Evolutionary conservation across 1,140 invertebrate species (phyloP).

Genomic region (Drosophila willistoni): DNA sequence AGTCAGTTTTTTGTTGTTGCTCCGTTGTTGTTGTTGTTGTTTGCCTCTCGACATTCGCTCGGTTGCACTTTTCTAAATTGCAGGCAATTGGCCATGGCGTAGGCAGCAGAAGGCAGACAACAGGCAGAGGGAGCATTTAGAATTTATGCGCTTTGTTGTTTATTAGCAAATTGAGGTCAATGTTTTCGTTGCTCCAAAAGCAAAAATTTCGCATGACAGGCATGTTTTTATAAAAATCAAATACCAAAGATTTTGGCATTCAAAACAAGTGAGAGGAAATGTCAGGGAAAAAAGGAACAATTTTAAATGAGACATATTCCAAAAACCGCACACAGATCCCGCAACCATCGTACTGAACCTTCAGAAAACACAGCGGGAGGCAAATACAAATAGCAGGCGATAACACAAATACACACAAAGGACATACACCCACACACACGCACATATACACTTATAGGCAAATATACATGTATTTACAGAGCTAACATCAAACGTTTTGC

Average conservation of each 20-base stretch:
- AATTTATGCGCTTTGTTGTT: constrained; percentile 76
- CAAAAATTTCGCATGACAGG: constrained; percentile 37
- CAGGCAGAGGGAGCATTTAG: constrained; percentile 20
- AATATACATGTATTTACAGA: constrained; percentile 78
- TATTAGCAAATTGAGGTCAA: constrained; percentile 76
- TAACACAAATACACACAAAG: constrained; percentile 43
- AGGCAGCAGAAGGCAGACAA: constrained; percentile 33
- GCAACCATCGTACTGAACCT: constrained; percentile 26
- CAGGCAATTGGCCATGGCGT: constrained; percentile 78
- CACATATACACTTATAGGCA: constrained; percentile 45
- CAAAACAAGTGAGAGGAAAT: constrained; percentile 12
- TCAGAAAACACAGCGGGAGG: constrained; percentile 41
- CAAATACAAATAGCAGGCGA: constrained; percentile 67
- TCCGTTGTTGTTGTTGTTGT: constrained; percentile 20
- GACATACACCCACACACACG: constrained; percentile 16
- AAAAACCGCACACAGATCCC: constrained; percentile 62
- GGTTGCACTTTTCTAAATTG: constrained; percentile 81
- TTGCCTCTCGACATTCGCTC: constrained; percentile 52
- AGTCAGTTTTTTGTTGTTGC: not conserved
- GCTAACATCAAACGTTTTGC: constrained; percentile 75
- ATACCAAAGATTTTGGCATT: constrained; percentile 50
- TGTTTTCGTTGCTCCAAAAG: constrained; percentile 37
- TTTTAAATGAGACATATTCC: constrained; percentile 78
- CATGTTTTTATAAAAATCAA: constrained; percentile 60
- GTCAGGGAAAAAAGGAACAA: constrained; percentile 59